These are phyloP conservation scores for Thripadectes ignobilis DNA, from an alignment of 2,797 vertebrate species.

Conservation along the genomic window DNA sequence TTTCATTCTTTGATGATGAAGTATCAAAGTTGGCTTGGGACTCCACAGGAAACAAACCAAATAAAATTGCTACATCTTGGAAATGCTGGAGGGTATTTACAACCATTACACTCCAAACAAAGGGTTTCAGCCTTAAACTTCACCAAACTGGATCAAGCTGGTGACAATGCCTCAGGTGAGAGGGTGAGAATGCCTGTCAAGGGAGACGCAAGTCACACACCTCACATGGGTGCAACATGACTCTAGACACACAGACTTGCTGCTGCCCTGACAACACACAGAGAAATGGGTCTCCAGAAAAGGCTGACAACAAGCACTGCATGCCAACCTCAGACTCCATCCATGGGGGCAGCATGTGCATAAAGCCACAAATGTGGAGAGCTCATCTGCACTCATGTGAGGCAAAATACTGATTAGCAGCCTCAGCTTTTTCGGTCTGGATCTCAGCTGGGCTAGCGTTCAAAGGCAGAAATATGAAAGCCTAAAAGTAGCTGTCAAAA, in stretches of 20 bases:
- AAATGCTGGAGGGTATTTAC: neutral
- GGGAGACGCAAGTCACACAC: neutral
- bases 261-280: neutral
- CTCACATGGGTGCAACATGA: neutral
- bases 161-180: neutral
- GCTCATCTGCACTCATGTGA: neutral
- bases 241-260: neutral
- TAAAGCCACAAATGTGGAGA: neutral
- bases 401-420: neutral
- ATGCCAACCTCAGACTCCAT: neutral
- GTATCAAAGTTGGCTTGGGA: neutral
- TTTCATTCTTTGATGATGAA: neutral
- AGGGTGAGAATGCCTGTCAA: neutral
- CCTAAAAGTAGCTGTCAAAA: conserved; percentile 21
- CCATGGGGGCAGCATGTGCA: rapidly evolving
- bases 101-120: neutral
- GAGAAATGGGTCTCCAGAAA: neutral
- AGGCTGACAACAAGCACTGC: neutral
- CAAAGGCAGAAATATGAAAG: neutral
- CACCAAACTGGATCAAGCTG: rapidly evolving
- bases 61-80: neutral
- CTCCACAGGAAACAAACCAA: neutral
- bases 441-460: neutral
- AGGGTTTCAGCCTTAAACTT: neutral
- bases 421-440: neutral